Base-by-base conservation (phyloP, 2,888 invertebrate genomes). In the Sympetrum striolatum region DNA sequence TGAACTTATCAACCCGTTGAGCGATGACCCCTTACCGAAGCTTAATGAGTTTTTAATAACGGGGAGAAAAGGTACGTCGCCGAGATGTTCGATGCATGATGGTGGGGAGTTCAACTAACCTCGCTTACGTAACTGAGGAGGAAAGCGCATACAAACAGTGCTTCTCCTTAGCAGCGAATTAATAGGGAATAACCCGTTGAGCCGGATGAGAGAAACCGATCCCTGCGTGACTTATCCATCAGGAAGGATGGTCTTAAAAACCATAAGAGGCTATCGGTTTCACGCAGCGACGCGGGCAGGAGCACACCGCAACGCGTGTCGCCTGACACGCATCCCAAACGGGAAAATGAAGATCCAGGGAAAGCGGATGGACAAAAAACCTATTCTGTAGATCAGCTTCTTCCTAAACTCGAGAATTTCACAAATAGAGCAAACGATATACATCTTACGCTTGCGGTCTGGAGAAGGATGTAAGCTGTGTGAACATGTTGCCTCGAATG, bases 11-110 rank as follows among this genome's bases (percentile, higher is more conserved):
- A 82, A n/a, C 37, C 60, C 58, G 22, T 35, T 18, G 86, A 86
- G 37, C n/a, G 58, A 58, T 82, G 82, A 58, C 82, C 82, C 44
- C 58, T 58, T 22, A 31, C 81, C 18, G 22, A 58, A 82, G 60
- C 31, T 58, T 60, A 60, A 86, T 86, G 60, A 86, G 86, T 37
- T 35, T 64, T 39, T 60, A 86, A 86, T 39, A 86, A 60, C 37
- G 60, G 86, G 37, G 86, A 60, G 37, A 48, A 58, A 58, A 44
- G 53, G 8, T 15, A 31, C 73, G 73, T 73, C 73, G 31, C 73
- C 25, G 60, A 86, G 86, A n/a, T 35, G 58, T n/a, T 35, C 60
- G 10, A 8, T 12, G 60, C 60, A 35, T 18, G 86, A 37, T 53
- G 82, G 35, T 35, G 64, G 22, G n/a, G 64, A 73, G 31, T 2